Evolutionary conservation across 2,797 vertebrate species (phyloP).

Genomic region (Glyptemys insculpta): DNA sequence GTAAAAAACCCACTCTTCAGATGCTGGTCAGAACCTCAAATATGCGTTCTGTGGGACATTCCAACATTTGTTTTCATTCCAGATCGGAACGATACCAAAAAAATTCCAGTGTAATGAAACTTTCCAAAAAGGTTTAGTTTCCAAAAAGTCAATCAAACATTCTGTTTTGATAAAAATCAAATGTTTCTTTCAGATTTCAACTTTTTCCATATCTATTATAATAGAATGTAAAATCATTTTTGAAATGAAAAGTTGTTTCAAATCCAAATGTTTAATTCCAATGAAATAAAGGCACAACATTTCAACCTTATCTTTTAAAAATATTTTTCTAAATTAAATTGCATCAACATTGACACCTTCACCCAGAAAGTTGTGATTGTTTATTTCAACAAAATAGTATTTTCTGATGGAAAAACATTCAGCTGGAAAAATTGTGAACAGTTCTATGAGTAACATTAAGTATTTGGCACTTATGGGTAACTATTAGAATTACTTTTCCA

Average conservation of each 20-base stretch:
- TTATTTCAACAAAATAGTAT: not conserved
- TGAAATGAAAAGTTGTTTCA: not conserved
- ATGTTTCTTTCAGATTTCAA: not conserved
- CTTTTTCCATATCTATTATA: not conserved
- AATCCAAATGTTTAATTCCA: not conserved
- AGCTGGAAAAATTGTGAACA: no score
- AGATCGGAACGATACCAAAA: not conserved
- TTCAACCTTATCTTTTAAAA: not conserved
- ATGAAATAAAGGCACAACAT: not conserved
- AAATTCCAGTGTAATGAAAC: not conserved
- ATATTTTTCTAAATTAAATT: not conserved
- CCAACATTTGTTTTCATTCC: not conserved
- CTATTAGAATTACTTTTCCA: not conserved
- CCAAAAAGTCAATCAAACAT: not conserved
- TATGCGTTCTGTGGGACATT: not conserved
- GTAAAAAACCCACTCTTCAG: no score
- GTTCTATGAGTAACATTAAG: not conserved
- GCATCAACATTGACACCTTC: not conserved
- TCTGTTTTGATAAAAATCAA: not conserved
- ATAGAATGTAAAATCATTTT: not conserved
- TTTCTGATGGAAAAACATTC: not conserved
- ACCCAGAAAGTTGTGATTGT: not conserved
- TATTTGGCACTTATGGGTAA: not conserved
- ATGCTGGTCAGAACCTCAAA: not conserved
- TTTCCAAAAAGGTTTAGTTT: not conserved